A percentile compares a stretch with the other conserved stretches of the same genome.
Conservation (phyloP, 2,113 vertebrate genomes). For the Zosterops lateralis region DNA sequence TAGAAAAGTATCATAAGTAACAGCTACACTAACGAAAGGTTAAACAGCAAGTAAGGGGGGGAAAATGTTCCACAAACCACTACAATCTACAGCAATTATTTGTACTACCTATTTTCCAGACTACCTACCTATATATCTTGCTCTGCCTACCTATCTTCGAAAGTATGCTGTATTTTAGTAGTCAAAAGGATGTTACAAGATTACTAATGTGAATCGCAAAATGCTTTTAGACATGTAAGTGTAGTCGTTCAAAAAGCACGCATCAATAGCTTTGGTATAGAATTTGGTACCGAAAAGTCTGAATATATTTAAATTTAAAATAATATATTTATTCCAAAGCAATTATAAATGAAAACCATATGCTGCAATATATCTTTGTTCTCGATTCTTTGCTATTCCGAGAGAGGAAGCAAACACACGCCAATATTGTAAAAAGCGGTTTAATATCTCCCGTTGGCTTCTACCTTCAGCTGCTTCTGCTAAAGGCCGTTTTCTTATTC, state of each 20-base stretch:
- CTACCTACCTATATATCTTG: conserved; percentile 81
- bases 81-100: conserved; percentile 54
- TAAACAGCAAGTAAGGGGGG: background rate
- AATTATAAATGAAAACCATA: conserved; percentile 72
- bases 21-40: conserved; percentile 35
- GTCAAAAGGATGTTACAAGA: conserved; percentile 40
- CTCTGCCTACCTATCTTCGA: conserved; percentile 72
- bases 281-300: conserved; percentile 69
- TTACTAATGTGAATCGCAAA: conserved; percentile 57
- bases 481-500: conserved; percentile 44
- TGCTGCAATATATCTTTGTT: conserved; percentile 72
- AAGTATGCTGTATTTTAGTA: conserved; percentile 70
- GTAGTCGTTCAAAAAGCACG: conserved; percentile 45
- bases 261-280: conserved; percentile 58
- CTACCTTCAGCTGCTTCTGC: conserved; percentile 39
- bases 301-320: conserved; percentile 81
- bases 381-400: conserved; percentile 49
- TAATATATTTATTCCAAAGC: conserved; percentile 86
- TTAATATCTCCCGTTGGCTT: conserved; percentile 45
- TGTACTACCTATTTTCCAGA: conserved; percentile 81
- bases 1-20: conserved; percentile 43
- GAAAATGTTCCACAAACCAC: conserved; percentile 56
- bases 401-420: conserved; percentile 43
- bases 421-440: conserved; percentile 47
- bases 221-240: conserved; percentile 55